Evolutionary conservation across 2,888 invertebrate genomes (phyloP).

Genomic region (Zaprionus lineosus): DNA sequence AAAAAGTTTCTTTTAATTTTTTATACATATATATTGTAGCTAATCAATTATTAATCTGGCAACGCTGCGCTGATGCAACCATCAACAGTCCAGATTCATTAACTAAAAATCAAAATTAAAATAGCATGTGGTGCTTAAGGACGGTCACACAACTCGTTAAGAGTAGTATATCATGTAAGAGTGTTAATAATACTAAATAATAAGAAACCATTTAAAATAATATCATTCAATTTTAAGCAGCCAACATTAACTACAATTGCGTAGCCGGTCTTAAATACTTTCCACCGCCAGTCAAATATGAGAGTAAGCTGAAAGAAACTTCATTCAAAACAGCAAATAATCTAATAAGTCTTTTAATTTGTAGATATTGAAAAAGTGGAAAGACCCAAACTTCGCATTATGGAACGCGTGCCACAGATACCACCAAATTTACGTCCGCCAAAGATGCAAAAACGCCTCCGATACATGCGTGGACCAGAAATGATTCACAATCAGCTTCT

Average conservation of each 20-base stretch:
- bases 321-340: too few relatives aligned
- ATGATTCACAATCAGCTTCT: slow-evolving; percentile 91
- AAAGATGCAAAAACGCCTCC: slow-evolving; percentile 92
- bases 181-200: background rate
- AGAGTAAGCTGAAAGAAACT: slow-evolving; percentile 84
- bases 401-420: slow-evolving; percentile 89
- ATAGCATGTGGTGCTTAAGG: slow-evolving; percentile 58
- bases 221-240: slow-evolving; percentile 34
- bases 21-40: too few relatives aligned
- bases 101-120: slow-evolving; percentile 17
- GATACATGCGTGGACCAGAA: slow-evolving; percentile 96
- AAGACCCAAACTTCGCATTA: slow-evolving; percentile 86
- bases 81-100: slow-evolving; percentile 17
- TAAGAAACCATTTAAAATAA: slow-evolving; percentile 1
- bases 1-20: too few relatives aligned
- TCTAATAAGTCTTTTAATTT: slow-evolving; percentile 3
- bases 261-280: slow-evolving; percentile 87
- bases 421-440: slow-evolving; percentile 87
- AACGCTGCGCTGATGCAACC: slow-evolving; percentile 56
- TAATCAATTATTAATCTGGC: slow-evolving; percentile 37
- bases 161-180: slow-evolving; percentile 41
- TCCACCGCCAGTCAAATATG: slow-evolving; percentile 87
- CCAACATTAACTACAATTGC: slow-evolving; percentile 42
- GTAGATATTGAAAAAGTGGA: slow-evolving; percentile 89
- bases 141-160: slow-evolving; percentile 45